These are phyloP conservation scores for Apogon hyalosoma DNA, from an alignment of 2,797 vertebrate genomes.

Conservation along the genomic window DNA sequence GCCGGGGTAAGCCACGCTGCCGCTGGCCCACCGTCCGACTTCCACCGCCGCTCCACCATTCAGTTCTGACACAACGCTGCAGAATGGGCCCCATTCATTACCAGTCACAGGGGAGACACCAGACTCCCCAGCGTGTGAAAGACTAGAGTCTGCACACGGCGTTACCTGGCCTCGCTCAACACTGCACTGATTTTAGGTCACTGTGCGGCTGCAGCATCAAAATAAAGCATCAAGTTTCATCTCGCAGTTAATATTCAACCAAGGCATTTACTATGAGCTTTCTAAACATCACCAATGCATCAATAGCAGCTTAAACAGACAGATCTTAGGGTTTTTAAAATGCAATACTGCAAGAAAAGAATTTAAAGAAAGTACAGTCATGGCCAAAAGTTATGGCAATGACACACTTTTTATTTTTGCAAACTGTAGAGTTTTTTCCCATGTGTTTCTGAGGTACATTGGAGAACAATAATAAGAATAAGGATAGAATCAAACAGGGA, in stretches of 20 bases:
- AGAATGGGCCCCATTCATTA: constrained; percentile 66
- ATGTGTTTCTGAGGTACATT: too few relatives aligned
- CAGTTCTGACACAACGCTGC: constrained; percentile 48
- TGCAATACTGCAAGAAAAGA: too few relatives aligned
- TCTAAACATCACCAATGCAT: too few relatives aligned
- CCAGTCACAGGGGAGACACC: constrained; percentile 63
- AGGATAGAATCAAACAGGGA: too few relatives aligned
- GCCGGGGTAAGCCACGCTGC: constrained; percentile 87
- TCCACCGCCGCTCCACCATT: constrained; percentile 50
- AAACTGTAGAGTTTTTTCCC: too few relatives aligned
- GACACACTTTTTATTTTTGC: too few relatives aligned
- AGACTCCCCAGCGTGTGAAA: constrained; percentile 52
- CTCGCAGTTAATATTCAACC: not conserved
- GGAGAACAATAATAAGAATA: too few relatives aligned
- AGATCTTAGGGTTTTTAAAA: too few relatives aligned
- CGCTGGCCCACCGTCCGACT: constrained; percentile 34
- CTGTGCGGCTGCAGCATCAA: not conserved
- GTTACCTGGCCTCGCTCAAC: constrained; percentile 27
- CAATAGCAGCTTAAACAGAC: too few relatives aligned
- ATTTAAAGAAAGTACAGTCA: too few relatives aligned
- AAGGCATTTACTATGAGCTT: too few relatives aligned
- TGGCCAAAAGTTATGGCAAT: too few relatives aligned
- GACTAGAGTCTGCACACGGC: constrained; percentile 38
- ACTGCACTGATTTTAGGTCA: constrained; percentile 35
- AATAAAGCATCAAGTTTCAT: constrained; percentile 6